Base-by-base conservation (phyloP, 2,888 invertebrate species). In the Ormyrus nitidulus region DNA sequence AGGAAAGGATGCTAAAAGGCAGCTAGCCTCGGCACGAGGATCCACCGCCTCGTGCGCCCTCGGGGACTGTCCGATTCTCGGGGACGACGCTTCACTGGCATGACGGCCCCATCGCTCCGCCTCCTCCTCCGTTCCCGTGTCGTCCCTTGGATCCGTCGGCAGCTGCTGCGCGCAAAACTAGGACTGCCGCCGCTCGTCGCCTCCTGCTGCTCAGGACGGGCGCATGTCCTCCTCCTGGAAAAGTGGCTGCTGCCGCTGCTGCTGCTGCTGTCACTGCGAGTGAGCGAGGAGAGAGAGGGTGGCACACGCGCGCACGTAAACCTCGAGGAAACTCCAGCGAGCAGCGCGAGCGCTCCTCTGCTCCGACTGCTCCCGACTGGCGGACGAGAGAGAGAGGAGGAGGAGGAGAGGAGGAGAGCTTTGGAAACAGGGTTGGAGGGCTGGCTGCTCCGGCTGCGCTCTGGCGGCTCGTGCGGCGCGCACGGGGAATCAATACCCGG, bases 401-500 rank as follows among this genome's bases (percentile, higher is more conserved):
- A 86, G 87, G 87, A 86, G 87, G 86, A 85, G 86, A 34, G 34
- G 34, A 34, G 34, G 34, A 34, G 34, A 4, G 34, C 34, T 34
- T 34, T 10, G 11, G 72, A 58, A 58, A 61, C 71, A 34, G 77
- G 77, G 54, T 48, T 64, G 64, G 61, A 49, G 49, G 71, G 53
- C 53, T 46, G 10, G 48, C 64, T 64, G 64, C 46, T 48, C 64
- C 49, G 19, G 65, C 56, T 66, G 72, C 72, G 56, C 65, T 74
- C 73, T 64, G 34, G 65, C 73, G 73, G 65, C 71, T 51, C 65
- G 13, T 9, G 74, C 74, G 84, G 65, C 80, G 70, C 87, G 86
- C 88, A 87, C 87, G 88, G 87, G 85, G 89, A 89, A 90, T 89
- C 90, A 90, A 90, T 90, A 89, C 78, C 70, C 74, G 62, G 61